These are phyloP conservation scores for Echinops telfairi DNA, from an alignment of 2,113 vertebrate species.

Conservation along the genomic window DNA sequence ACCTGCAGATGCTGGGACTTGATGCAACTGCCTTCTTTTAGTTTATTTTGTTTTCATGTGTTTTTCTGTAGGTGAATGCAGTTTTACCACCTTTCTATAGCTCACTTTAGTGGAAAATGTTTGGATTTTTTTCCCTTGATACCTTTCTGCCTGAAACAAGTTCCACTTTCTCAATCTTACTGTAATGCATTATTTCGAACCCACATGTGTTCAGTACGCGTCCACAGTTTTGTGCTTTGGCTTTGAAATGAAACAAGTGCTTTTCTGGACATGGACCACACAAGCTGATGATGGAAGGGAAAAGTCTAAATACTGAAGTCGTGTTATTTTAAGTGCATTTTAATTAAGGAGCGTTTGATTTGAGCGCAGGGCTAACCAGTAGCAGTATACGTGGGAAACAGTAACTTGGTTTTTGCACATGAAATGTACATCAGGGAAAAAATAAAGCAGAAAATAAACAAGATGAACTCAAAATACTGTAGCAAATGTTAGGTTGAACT, in stretches of 20 bases:
- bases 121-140: background rate
- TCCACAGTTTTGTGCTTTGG: background rate
- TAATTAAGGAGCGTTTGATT: constrained; percentile 25
- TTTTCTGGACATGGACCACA: background rate
- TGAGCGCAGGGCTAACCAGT: constrained; percentile 1
- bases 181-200: background rate
- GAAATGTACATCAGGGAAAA: constrained; percentile 82
- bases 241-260: constrained; percentile 5
- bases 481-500: constrained; percentile 84
- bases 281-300: background rate
- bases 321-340: constrained; percentile 15
- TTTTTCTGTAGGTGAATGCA: background rate
- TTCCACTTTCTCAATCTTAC: background rate
- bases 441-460: constrained; percentile 84
- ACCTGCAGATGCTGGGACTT: background rate
- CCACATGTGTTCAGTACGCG: background rate
- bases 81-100: background rate
- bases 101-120: background rate
- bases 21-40: background rate
- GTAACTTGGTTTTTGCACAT: constrained; percentile 67
- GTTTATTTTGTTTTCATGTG: background rate
- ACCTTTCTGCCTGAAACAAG: background rate
- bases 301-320: constrained; percentile 19
- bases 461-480: constrained; percentile 84
- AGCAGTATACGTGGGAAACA: constrained; percentile 58